phyloP scores from a whole-genome alignment of 2,113 vertebrate species.

The Talpa occidentalis region DNA sequence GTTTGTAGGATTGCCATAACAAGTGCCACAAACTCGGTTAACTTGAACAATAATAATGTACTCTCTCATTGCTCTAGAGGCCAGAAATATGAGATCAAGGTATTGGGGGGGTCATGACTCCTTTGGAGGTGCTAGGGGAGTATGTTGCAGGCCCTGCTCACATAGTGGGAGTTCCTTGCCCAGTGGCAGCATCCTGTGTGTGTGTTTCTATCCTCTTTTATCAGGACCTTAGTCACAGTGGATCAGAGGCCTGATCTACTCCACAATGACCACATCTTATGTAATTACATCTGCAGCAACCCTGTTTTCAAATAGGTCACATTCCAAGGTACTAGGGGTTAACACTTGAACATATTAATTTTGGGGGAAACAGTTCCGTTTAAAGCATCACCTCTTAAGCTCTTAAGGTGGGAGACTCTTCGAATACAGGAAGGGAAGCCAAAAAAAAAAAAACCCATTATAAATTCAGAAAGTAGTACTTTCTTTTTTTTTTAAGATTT shows the following conservation, averaged over 20 bases:
- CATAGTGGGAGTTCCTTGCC: no score
- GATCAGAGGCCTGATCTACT: background rate
- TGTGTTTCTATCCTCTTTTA: background rate
- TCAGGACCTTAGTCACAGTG: background rate
- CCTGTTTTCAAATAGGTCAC: background rate
- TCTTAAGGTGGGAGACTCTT: background rate
- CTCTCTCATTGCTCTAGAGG: background rate
- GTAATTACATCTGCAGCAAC: background rate
- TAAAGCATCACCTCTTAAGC: background rate
- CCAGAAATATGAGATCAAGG: background rate
- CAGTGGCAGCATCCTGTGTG: rapidly evolving
- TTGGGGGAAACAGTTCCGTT: background rate
- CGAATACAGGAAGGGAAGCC: background rate
- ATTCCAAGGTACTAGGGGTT: background rate
- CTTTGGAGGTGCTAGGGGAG: background rate
- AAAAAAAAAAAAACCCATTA: background rate
- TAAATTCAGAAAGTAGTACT: background rate
- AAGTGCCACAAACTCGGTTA: background rate
- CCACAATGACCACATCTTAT: background rate
- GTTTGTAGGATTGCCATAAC: background rate
- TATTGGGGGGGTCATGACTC: background rate
- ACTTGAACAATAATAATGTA: no score
- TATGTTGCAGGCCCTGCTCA: background rate
- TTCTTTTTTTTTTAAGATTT: no score
- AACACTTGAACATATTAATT: background rate